Percentiles rank a stretch among this genome's conserved stretches.
phyloP scores from a whole-genome alignment of 2,888 invertebrate genomes.

The Agrilus mali region DNA sequence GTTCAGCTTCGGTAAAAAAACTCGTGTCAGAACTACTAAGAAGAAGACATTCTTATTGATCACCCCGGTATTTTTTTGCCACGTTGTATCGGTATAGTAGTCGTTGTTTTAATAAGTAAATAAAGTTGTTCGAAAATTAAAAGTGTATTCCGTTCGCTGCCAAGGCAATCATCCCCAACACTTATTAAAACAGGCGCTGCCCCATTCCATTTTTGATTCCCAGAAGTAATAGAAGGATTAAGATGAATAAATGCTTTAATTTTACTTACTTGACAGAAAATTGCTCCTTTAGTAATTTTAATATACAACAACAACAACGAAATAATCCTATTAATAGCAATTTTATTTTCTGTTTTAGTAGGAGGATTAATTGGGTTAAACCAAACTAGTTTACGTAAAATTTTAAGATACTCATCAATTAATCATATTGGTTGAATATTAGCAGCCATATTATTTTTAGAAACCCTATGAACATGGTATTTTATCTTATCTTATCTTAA shows the following conservation, averaged over 20 bases:
- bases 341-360: conserved; percentile 36
- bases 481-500: conserved; percentile 30
- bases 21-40: too few species aligned
- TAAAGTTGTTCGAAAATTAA: too few species aligned
- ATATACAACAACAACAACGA: conserved; percentile 12
- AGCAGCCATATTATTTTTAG: conserved; percentile 13
- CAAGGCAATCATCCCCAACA: too few species aligned
- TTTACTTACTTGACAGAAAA: conserved; percentile 52
- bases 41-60: too few species aligned
- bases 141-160: too few species aligned
- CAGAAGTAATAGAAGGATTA: conserved; percentile 45
- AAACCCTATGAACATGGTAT: conserved; percentile 17
- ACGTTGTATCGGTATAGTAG: too few species aligned
- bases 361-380: conserved; percentile 42
- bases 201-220: conserved; percentile 49
- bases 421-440: conserved; percentile 46
- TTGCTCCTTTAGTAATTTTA: conserved; percentile 44
- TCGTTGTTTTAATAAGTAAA: too few species aligned
- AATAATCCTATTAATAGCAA: conserved; percentile 25
- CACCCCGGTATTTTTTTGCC: too few species aligned
- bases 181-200: conserved; percentile 45
- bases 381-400: conserved; percentile 40
- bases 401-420: conserved; percentile 50
- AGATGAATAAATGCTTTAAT: conserved; percentile 43
- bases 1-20: too few species aligned